These are phyloP conservation scores for Xenus cinereus DNA, from an alignment of 2,113 vertebrate species.

Conservation along the genomic window DNA sequence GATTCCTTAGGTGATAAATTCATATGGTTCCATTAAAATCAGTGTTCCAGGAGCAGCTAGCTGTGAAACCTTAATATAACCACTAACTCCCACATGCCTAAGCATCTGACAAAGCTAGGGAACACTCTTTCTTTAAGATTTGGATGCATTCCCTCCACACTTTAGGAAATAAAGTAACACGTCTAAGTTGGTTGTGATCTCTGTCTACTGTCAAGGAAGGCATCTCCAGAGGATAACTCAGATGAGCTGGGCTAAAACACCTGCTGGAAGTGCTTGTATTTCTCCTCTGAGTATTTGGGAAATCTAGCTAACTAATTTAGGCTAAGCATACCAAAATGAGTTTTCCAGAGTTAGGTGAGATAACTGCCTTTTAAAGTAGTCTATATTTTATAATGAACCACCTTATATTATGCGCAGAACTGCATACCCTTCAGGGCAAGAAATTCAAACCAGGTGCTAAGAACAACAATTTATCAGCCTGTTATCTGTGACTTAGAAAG, in stretches of 20 bases:
- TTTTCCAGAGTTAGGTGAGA: background rate
- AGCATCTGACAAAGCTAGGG: background rate
- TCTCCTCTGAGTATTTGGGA: background rate
- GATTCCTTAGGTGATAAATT: background rate
- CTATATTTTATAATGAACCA: background rate
- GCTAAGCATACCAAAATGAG: background rate
- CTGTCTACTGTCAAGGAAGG: background rate
- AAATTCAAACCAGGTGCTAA: conserved; percentile 19
- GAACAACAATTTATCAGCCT: conserved; percentile 48
- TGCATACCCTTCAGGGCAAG: background rate
- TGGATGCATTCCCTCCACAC: background rate
- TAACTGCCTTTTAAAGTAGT: background rate
- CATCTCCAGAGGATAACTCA: background rate
- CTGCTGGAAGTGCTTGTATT: background rate
- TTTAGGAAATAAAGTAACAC: background rate
- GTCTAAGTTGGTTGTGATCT: background rate
- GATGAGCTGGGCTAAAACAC: background rate
- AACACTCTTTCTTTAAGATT: background rate
- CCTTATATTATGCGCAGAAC: background rate
- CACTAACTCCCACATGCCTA: background rate
- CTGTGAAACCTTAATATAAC: background rate
- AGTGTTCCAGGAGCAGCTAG: background rate
- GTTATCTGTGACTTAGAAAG: conserved; percentile 53
- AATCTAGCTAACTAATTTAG: background rate
- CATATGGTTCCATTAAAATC: background rate